Conservation (phyloP, 2,888 invertebrate genomes). For the Drosophila kanekoi region DNA sequence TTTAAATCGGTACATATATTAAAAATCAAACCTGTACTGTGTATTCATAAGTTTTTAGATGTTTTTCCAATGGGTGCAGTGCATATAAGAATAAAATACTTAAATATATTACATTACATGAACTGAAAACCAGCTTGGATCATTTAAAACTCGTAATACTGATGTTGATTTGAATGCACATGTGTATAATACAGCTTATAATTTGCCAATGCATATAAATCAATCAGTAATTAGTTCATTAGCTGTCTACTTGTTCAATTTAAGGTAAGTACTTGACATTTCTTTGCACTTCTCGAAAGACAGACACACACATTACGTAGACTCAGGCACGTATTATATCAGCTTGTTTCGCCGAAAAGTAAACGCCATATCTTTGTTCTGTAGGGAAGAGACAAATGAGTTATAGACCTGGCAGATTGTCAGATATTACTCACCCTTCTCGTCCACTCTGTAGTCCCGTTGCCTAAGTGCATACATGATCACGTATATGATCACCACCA, state of each 20-base stretch:
- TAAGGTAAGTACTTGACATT: no score
- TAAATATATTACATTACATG: no score
- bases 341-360: slow-evolving; percentile 44
- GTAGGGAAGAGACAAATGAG: background rate
- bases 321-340: slow-evolving; percentile 58
- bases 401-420: no score
- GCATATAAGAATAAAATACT: background rate
- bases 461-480: slow-evolving; percentile 45
- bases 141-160: background rate
- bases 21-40: no score
- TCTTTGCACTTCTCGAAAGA: no score
- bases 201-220: background rate
- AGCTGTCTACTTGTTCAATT: background rate
- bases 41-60: no score
- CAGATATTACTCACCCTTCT: slow-evolving; percentile 37
- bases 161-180: background rate
- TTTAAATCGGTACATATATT: no score
- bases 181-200: background rate
- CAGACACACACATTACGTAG: no score
- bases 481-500: slow-evolving; percentile 41
- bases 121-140: background rate
- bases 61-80: background rate
- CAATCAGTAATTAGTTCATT: background rate
- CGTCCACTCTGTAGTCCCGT: slow-evolving; percentile 47
- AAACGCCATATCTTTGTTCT: slow-evolving; percentile 58